phyloP scores from a whole-genome alignment of 2,113 vertebrate genomes.

The Poeciliopsis occidentalis region DNA sequence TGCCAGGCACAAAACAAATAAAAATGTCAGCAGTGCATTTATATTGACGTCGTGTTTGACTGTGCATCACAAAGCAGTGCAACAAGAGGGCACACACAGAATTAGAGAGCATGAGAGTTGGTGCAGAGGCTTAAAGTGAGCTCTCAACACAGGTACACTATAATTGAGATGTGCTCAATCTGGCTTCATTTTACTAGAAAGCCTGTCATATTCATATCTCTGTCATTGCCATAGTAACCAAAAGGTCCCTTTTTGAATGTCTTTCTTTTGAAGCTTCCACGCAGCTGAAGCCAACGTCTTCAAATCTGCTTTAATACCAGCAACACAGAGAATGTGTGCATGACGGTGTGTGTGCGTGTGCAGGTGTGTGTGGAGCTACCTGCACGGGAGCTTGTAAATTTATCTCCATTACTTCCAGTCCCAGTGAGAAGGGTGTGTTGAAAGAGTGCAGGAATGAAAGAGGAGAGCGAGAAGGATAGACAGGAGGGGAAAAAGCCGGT shows the following conservation, averaged over 20 bases:
- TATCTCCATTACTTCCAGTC: constrained; percentile 56
- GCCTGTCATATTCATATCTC: constrained; percentile 56
- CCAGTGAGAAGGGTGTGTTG: constrained; percentile 28
- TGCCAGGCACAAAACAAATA: not conserved
- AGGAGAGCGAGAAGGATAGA: constrained; percentile 15
- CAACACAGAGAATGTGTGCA: constrained; percentile 21
- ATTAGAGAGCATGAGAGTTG: constrained; percentile 5
- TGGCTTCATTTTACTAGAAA: constrained; percentile 48
- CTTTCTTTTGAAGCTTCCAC: constrained; percentile 52
- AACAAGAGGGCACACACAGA: constrained; percentile 1
- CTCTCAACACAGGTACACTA: constrained; percentile 39
- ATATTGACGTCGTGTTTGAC: not conserved
- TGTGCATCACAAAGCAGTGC: not conserved
- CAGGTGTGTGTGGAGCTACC: constrained; percentile 16
- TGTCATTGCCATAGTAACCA: constrained; percentile 74
- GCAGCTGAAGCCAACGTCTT: constrained; percentile 49
- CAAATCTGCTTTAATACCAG: constrained; percentile 54
- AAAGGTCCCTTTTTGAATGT: constrained; percentile 69
- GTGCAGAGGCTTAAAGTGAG: constrained; percentile 45
- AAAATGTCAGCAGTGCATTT: not conserved
- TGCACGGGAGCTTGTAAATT: constrained; percentile 57
- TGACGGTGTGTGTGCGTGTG: not conserved
- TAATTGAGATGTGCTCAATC: constrained; percentile 65
- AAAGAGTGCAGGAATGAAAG: constrained; percentile 32
- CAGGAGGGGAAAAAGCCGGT: constrained; percentile 2